These are phyloP conservation scores for Bombus terrestris DNA, from an alignment of 1,140 invertebrate genomes.

Conservation along the genomic window DNA sequence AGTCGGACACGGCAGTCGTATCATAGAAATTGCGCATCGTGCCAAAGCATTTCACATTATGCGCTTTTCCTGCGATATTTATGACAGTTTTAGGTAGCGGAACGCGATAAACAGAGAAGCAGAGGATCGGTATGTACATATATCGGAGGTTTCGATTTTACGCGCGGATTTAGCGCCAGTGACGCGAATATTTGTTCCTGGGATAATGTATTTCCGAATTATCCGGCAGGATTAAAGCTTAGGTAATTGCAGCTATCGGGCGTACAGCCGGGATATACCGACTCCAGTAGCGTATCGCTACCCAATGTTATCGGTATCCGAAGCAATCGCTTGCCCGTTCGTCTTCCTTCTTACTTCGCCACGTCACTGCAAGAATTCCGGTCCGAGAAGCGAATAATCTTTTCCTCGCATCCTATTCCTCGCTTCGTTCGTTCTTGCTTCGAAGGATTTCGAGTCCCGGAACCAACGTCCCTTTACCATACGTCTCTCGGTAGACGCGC, in stretches of 20 bases:
- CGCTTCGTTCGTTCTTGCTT: slow-evolving; percentile 14
- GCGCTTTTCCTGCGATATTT: neutral
- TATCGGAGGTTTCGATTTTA: neutral
- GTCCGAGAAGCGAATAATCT: slow-evolving; percentile 7
- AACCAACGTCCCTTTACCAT: slow-evolving; percentile 25
- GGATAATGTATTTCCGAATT: slow-evolving; percentile 58
- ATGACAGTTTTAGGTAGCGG: neutral
- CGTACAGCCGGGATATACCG: neutral
- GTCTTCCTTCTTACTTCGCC: neutral
- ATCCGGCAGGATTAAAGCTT: slow-evolving; percentile 48
- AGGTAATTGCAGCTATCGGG: slow-evolving; percentile 25
- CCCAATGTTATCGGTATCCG: neutral
- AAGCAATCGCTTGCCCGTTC: neutral
- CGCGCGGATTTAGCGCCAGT: slow-evolving; percentile 25
- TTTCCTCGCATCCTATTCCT: slow-evolving; percentile 20
- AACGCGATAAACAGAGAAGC: no score
- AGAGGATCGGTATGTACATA: neutral
- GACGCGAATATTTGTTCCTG: slow-evolving; percentile 35
- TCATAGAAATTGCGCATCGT: neutral
- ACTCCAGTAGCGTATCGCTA: neutral
- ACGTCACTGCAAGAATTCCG: neutral
- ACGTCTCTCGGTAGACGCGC: slow-evolving; percentile 15
- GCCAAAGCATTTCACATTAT: neutral
- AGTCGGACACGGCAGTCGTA: neutral
- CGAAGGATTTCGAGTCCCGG: slow-evolving; percentile 32